Base-by-base conservation (phyloP, 2,797 vertebrate species). In the Tenualosa thibaudeaui region DNA sequence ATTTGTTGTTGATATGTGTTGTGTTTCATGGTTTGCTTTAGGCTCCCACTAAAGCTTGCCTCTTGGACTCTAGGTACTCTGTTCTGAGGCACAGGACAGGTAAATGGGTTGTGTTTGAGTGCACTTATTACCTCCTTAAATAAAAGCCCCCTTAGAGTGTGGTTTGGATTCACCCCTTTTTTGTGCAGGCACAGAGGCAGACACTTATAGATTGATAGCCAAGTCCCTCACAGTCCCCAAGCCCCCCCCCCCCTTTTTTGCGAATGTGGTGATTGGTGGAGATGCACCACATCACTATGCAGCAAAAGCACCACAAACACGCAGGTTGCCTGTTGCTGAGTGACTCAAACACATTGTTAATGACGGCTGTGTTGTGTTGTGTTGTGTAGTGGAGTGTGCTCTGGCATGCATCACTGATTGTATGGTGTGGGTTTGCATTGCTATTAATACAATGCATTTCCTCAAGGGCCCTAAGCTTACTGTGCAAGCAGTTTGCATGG, bases 61-160 rank as follows among this genome's bases (percentile, higher is more conserved):
- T 49, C 46, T 49, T 90, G 93, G 86, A 87, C 86, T 84, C 91
- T 95, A 95, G 93, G 94, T 94, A 90, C 93, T 92, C 93, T 91
- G 68, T 90, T 82, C 75, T 91, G 93, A 88, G 86, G 4, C 82
- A 88, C 88, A 90, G 93, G 93, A 92, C 94, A 96, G 96, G 96
- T 97, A 97, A 96, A 85, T 1, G 24, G 83, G 88, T 89, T 92
- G 88, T 86, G 88, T 89, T 91, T 92, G 89, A 86, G 86, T 90
- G 91, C 88, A 51, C 50, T 51, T 91, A 82, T 17, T 22, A 43
- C 71, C 71, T 31, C 40, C 50, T 51, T 51, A 5, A 12, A 9
- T 46, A 19, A 43, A 78, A 78, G 71, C 5, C 12, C 65, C 31
- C 19, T 6, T 78, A 15, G 15, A 78, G 71, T 78, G 71, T 78